Evolutionary conservation across 2,113 vertebrate genomes (phyloP).

Genomic region (Aramus guarauna): DNA sequence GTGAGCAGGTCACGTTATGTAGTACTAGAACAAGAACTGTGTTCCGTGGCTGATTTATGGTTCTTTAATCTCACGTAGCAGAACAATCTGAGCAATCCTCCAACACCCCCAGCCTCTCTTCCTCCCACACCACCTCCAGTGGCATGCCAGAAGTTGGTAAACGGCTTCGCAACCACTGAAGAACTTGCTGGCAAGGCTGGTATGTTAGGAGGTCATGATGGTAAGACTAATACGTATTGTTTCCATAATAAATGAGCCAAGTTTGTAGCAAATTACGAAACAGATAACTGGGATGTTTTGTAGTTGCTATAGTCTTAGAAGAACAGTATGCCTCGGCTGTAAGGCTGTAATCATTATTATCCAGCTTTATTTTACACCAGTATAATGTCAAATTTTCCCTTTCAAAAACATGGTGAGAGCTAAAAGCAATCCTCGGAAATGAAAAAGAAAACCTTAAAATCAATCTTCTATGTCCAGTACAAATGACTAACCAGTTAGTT

Average conservation of each 20-base stretch:
- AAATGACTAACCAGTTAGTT: neutral
- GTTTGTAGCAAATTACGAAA: neutral
- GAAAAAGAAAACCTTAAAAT: neutral
- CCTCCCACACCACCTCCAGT: slow-evolving; percentile 94
- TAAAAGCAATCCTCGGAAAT: neutral
- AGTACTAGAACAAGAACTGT: neutral
- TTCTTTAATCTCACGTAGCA: slow-evolving; percentile 78
- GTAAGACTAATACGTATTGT: slow-evolving; percentile 22
- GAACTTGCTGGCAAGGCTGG: slow-evolving; percentile 88
- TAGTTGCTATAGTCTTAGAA: neutral
- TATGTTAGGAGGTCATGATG: slow-evolving; percentile 80
- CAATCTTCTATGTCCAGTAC: neutral
- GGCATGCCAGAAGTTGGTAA: slow-evolving; percentile 89
- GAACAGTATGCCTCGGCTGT: neutral
- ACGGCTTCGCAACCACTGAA: slow-evolving; percentile 91
- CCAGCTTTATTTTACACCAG: neutral
- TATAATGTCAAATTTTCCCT: neutral
- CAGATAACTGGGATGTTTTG: neutral
- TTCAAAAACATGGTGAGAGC: neutral
- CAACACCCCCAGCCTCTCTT: slow-evolving; percentile 94
- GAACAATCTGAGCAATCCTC: slow-evolving; percentile 97
- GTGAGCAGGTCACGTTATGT: neutral
- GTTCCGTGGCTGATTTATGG: slow-evolving; percentile 8
- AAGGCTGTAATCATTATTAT: neutral
- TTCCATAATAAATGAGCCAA: neutral